These are phyloP conservation scores for Portevinia maculata DNA, from an alignment of 2,888 invertebrate genomes.

Conservation along the genomic window DNA sequence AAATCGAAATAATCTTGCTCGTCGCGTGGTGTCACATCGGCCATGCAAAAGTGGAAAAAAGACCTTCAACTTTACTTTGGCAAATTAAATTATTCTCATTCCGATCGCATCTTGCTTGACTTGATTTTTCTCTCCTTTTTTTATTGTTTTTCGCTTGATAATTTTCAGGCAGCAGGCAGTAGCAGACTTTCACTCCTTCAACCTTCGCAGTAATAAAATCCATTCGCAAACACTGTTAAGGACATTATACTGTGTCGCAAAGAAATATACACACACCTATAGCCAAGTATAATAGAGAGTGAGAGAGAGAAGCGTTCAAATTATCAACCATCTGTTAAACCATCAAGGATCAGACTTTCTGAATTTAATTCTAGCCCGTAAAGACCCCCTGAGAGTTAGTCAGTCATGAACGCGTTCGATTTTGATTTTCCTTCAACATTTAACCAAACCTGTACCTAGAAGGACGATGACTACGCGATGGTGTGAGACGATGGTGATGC, in stretches of 20 bases:
- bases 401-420: constrained; percentile 43
- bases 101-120: constrained; percentile 8
- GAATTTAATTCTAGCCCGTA: constrained; percentile 62
- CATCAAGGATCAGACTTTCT: constrained; percentile 68
- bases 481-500: background rate
- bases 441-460: background rate
- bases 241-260: constrained; percentile 24
- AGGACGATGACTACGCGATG: background rate
- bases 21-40: constrained; percentile 50
- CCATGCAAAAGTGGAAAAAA: constrained; percentile 25
- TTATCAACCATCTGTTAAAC: constrained; percentile 73
- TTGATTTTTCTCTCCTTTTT: constrained; percentile 29
- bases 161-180: constrained; percentile 27
- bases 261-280: background rate
- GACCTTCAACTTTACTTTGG: constrained; percentile 45
- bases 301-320: constrained; percentile 58
- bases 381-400: constrained; percentile 60
- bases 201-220: constrained; percentile 63
- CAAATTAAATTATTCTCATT: constrained; percentile 67
- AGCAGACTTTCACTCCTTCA: constrained; percentile 19
- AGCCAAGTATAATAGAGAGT: background rate
- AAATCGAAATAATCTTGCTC: constrained; percentile 33
- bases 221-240: constrained; percentile 55
- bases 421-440: constrained; percentile 39
- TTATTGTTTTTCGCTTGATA: constrained; percentile 54